A percentile compares a stretch with the other conserved stretches of the same genome.
Conservation (phyloP, 2,888 invertebrate genomes). For the Nudaria mundana region DNA sequence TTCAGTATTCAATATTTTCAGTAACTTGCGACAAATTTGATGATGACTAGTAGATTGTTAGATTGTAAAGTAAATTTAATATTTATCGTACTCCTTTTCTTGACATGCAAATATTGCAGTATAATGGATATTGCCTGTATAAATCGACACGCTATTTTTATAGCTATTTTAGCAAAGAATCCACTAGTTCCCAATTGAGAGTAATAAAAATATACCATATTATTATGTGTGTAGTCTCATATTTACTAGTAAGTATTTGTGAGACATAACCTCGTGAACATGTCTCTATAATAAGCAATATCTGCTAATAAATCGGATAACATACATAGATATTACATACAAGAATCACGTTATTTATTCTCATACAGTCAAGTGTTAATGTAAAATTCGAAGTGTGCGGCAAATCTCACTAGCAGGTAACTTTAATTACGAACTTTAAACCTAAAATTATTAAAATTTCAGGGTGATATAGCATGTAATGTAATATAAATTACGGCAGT, state of each 20-base stretch:
- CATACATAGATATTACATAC: background rate
- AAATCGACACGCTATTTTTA: slow-evolving; percentile 34
- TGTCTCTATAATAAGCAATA: slow-evolving; percentile 16
- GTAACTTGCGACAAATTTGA: slow-evolving; percentile 19
- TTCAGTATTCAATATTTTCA: slow-evolving; percentile 23
- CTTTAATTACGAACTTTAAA: slow-evolving; percentile 2
- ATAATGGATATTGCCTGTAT: slow-evolving; percentile 26
- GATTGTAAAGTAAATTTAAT: slow-evolving; percentile 19
- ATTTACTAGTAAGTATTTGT: slow-evolving; percentile 5
- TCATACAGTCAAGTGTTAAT: slow-evolving; percentile 22
- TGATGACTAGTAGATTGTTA: slow-evolving; percentile 24
- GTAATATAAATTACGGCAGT: slow-evolving; percentile 1
- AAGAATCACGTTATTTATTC: slow-evolving; percentile 11
- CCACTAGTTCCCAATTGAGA: slow-evolving; percentile 11
- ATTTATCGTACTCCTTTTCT: slow-evolving; percentile 14
- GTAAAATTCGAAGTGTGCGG: background rate
- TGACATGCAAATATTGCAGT: slow-evolving; percentile 15
- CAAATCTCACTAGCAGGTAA: background rate
- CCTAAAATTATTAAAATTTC: slow-evolving; percentile 10
- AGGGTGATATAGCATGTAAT: slow-evolving; percentile 11
- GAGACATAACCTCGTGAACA: slow-evolving; percentile 2
- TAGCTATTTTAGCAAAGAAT: slow-evolving; percentile 26
- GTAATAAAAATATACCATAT: slow-evolving; percentile 8
- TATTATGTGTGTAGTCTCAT: slow-evolving; percentile 6
- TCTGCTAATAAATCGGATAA: background rate